phyloP scores from a whole-genome alignment of 2,113 vertebrate species.

The Carettochelys insculpta region DNA sequence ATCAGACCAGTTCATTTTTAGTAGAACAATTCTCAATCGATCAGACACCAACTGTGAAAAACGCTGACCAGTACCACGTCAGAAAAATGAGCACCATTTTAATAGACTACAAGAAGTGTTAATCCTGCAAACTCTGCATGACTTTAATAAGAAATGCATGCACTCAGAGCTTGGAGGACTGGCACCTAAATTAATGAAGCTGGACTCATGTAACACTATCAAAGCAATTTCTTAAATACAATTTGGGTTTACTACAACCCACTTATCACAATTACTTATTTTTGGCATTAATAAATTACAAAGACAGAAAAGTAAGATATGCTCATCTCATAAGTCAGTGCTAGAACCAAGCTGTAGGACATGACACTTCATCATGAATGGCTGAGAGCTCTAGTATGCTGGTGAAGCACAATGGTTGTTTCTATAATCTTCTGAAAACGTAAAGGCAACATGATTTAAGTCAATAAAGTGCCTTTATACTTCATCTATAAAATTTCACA shows the following conservation, averaged over 20 bases:
- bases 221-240: conserved; percentile 27
- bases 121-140: not conserved
- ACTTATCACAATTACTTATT: conserved; percentile 44
- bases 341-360: conserved; percentile 48
- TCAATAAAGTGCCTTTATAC: conserved; percentile 19
- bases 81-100: not conserved
- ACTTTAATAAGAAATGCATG: not conserved
- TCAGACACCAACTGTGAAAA: not conserved
- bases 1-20: not conserved
- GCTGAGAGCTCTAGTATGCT: conserved; percentile 34
- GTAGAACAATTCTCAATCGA: not conserved
- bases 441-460: conserved; percentile 22
- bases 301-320: conserved; percentile 41
- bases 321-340: conserved; percentile 28
- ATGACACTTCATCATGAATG: conserved; percentile 39
- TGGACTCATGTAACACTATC: conserved; percentile 3
- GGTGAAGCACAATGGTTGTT: conserved; percentile 32
- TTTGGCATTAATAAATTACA: conserved; percentile 52
- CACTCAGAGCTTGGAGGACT: not conserved
- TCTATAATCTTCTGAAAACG: conserved; percentile 45
- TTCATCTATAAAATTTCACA: conserved; percentile 32
- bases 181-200: not conserved
- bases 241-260: conserved; percentile 12
- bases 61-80: not conserved
- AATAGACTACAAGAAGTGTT: not conserved